Base-by-base conservation (phyloP, 2,797 vertebrate species). In the Poecilia gillii region DNA sequence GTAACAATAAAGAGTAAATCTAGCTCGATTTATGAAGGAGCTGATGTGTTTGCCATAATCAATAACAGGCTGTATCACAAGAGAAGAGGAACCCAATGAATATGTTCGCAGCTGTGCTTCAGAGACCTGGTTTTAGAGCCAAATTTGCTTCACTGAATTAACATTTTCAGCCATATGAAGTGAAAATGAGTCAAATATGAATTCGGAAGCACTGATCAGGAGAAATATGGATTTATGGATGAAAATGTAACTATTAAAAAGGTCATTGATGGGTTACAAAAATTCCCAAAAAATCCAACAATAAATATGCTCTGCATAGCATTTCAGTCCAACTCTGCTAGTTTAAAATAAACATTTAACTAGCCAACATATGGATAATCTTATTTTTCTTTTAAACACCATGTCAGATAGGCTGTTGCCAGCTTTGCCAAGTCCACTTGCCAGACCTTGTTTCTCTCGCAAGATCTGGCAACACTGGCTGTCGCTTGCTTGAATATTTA, bases 1-100 rank as follows among this genome's bases (percentile, higher is more conserved):
- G 73, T 70, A 46, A 71, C 71, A 72, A 72, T 83, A 85, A 87
- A 89, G 78, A 87, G 84, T 82, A 87, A 82, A 76, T 75, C 55
- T 33, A 68, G 72, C 77, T 53, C 4, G 0, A 57, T 75, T 72
- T 59, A 73, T 57, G 57, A 73, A 31, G 84, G 51, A 81, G 64
- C 71, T 51, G 57, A 84, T 73, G 36, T 12, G 4, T 74, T 43
- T 85, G 80, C 85, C 62, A 53, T 80, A 20, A 80, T 81, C 77
- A 77, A 82, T 86, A 77, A 81, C 72, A 45, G 51, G 45, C 72
- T 43, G 36, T 3, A 33, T 75, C 51, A 68, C 20, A 33, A 62
- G 45, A 84, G 6, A 55, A 25, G 13, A 59, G 49, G 43, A 79
- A 64, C 72, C 5, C 4, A 25, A 8, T 41, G 3, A 41, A 68